Evolutionary conservation across 2,888 invertebrate species (phyloP).

Genomic region (Thysanoteuthis rhombus): DNA sequence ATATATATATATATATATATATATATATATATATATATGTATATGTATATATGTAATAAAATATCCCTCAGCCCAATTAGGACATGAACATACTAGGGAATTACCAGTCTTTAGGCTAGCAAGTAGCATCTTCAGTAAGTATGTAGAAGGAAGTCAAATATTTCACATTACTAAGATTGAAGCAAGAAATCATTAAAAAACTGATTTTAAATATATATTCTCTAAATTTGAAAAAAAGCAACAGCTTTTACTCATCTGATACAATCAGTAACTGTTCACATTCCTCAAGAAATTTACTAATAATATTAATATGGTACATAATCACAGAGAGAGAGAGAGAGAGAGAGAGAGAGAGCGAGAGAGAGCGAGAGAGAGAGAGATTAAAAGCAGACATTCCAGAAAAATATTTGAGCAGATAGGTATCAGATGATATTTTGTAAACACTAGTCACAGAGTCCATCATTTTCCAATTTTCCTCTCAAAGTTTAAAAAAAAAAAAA

Average conservation of each 20-base stretch:
- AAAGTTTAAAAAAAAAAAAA: too few species aligned
- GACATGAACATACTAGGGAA: background rate
- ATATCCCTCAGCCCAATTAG: background rate
- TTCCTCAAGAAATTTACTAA: background rate
- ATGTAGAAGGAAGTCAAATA: background rate
- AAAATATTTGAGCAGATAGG: background rate
- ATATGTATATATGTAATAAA: background rate
- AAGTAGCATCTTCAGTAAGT: background rate
- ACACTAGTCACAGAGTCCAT: background rate
- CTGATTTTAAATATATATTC: too few species aligned
- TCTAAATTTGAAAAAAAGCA: background rate
- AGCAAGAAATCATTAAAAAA: background rate
- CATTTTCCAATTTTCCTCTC: background rate
- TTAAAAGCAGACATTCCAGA: background rate
- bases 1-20: too few species aligned
- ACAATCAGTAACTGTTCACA: background rate
- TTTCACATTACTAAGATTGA: background rate
- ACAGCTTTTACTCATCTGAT: background rate
- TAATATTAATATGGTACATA: background rate
- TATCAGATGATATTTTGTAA: background rate
- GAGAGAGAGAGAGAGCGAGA: background rate
- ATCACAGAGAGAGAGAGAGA: background rate
- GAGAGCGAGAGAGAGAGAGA: background rate
- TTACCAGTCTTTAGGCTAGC: background rate
- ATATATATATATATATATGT: too few species aligned